Conservation (phyloP, 2,888 invertebrate species). For the Phalangium opilio region DNA sequence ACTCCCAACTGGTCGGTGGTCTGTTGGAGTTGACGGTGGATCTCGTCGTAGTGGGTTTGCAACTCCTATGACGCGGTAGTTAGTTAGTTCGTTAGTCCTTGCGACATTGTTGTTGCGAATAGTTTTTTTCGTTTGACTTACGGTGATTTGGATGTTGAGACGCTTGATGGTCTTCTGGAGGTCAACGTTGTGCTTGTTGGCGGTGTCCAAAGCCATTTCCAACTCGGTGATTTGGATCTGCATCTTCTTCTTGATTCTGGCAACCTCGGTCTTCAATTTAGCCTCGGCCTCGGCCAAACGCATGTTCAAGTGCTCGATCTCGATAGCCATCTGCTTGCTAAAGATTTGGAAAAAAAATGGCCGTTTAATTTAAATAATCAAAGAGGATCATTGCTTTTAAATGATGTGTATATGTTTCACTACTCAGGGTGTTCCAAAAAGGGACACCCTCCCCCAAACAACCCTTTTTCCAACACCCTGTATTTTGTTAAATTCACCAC, state of each 20-base stretch:
- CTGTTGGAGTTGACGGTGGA: slow-evolving; percentile 87
- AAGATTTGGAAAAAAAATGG: no score
- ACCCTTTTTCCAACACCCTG: no score
- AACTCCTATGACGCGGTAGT: slow-evolving; percentile 48
- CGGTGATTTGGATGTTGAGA: slow-evolving; percentile 76
- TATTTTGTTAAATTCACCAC: no score
- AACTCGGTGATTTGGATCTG: slow-evolving; percentile 94
- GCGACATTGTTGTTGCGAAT: background rate
- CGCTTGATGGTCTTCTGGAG: slow-evolving; percentile 96
- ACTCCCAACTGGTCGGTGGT: slow-evolving; percentile 84
- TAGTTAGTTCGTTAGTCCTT: slow-evolving; percentile 1
- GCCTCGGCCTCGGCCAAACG: slow-evolving; percentile 93
- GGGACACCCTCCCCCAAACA: background rate
- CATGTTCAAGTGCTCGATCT: slow-evolving; percentile 88
- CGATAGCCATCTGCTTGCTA: slow-evolving; percentile 94
- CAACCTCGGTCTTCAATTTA: slow-evolving; percentile 84
- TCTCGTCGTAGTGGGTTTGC: slow-evolving; percentile 89
- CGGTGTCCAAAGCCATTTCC: slow-evolving; percentile 88
- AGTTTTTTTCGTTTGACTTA: slow-evolving; percentile 26
- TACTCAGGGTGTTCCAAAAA: slow-evolving; percentile 11
- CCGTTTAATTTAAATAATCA: no score
- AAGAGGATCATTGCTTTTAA: no score
- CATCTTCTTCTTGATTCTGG: slow-evolving; percentile 97
- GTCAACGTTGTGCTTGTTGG: slow-evolving; percentile 95
- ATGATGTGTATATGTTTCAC: no score